A percentile compares a stretch with the other conserved stretches of the same genome.
Evolutionary conservation across 37 sponge, comb jelly and placozoan genomes (phyloP).

Genomic region (Chondrosia reniformis): DNA sequence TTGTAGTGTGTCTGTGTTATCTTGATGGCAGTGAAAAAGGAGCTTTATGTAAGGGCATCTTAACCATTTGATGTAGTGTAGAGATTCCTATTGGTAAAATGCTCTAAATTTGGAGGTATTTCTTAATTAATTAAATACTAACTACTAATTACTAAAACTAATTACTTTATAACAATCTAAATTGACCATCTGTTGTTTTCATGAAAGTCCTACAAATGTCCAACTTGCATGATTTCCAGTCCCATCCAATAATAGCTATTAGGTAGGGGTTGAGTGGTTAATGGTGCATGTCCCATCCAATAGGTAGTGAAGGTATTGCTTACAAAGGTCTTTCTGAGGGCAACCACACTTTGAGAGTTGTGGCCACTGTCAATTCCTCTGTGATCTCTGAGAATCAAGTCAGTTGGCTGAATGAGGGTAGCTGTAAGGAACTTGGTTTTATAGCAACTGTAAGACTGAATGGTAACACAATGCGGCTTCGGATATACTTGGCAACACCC

Average conservation of each 20-base stretch:
- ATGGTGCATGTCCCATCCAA: neutral
- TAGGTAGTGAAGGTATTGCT: neutral
- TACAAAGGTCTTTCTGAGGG: conserved; percentile 5
- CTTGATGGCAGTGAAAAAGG: neutral
- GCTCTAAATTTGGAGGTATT: too few relatives aligned
- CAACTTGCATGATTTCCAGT: too few relatives aligned
- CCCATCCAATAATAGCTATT: too few relatives aligned
- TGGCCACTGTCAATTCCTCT: neutral
- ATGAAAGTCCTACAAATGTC: neutral
- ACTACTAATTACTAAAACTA: too few relatives aligned
- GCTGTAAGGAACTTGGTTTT: neutral
- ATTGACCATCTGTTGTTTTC: neutral
- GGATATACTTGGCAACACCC: neutral
- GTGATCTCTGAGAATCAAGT: neutral
- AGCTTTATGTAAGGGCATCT: neutral
- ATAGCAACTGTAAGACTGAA: neutral
- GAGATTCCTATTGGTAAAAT: too few relatives aligned
- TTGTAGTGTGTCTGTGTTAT: neutral
- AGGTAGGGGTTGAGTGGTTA: too few relatives aligned
- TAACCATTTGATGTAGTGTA: neutral
- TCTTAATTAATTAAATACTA: too few relatives aligned
- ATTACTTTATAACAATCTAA: too few relatives aligned
- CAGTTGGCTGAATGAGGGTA: neutral
- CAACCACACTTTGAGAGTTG: neutral
- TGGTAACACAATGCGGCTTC: neutral